Base-by-base conservation (phyloP, 2,797 vertebrate species). In the Eptatretus atami region DNA sequence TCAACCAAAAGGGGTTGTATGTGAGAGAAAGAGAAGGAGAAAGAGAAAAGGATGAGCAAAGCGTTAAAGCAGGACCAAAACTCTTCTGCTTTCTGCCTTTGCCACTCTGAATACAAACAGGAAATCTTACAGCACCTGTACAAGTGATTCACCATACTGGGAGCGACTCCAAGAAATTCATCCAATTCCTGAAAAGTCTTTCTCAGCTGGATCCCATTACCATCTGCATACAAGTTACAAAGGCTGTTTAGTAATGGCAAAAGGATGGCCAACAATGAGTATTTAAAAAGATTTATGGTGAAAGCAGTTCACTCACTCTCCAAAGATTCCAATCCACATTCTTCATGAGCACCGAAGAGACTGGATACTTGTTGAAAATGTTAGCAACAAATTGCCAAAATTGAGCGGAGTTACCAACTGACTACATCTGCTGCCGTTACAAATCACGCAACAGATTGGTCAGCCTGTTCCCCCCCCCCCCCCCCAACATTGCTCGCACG, bases 241-340 rank as follows among this genome's bases (percentile, higher is more conserved):
- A 44, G 31, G 31, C 31, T 44, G 31, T 44, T 44, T 44, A 44
- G 31, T 44, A 8, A 44, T 44, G 2, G 31, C 31, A 4, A 44
- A 44, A 44, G 31, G 31, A 3, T 44, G 31, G 31, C 6, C 31
- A 8, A 44, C 31, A 44, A 44, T 44, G 31, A 8, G 31, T 44
- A 44, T 44, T 19, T 44, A 44, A 44, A 44, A 44, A 44, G 31
- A 44, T 44, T 44, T 44, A 44, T 44, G 31, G 31, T 44, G 31
- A 44, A 44, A 44, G 31, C 31, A 44, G 31, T n/a, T 44, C 31
- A 44, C 31, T 44, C 67, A 82, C 88, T 87, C 77, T 95, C 88
- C 1, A 95, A 64, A 82, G 78, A 67, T 85, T 80, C 87, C 84
- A 94, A 78, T 95, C 85, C 0, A 94, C 86, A 70, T 94, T 87